Evolutionary conservation across 2,888 invertebrate genomes (phyloP).

Genomic region (Oligia strigilis): DNA sequence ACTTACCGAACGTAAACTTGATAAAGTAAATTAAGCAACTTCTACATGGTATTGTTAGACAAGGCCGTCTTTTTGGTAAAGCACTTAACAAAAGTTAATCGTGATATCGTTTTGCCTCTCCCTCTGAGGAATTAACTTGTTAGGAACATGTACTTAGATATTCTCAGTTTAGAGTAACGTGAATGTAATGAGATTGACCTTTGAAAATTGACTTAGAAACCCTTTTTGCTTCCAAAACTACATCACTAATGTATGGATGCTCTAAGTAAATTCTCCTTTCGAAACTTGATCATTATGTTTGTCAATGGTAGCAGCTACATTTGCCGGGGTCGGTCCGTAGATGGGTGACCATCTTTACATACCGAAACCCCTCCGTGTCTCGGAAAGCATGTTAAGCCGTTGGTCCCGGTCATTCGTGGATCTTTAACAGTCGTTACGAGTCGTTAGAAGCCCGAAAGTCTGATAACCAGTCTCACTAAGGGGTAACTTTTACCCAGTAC

Average conservation of each 20-base stretch:
- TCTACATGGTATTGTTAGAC: constrained; percentile 43
- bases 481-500: not conserved
- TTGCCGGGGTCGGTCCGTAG: not conserved
- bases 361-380: too few species aligned
- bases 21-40: constrained; percentile 47
- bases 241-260: not conserved
- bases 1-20: constrained; percentile 41
- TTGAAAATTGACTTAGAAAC: constrained; percentile 16
- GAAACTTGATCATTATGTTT: constrained; percentile 7
- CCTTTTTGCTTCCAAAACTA: constrained; percentile 15
- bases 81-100: constrained; percentile 53
- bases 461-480: not conserved
- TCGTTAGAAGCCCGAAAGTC: not conserved
- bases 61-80: constrained; percentile 35
- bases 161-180: constrained; percentile 12
- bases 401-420: not conserved
- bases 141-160: constrained; percentile 25
- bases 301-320: too few species aligned
- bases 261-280: not conserved
- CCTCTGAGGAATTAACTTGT: constrained; percentile 42
- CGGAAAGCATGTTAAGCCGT: not conserved
- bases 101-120: constrained; percentile 34
- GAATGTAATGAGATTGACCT: constrained; percentile 40
- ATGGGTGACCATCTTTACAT: not conserved
- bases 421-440: not conserved